Base-by-base conservation (phyloP, 1,140 invertebrate genomes). In the Andrena cerasifolii region DNA sequence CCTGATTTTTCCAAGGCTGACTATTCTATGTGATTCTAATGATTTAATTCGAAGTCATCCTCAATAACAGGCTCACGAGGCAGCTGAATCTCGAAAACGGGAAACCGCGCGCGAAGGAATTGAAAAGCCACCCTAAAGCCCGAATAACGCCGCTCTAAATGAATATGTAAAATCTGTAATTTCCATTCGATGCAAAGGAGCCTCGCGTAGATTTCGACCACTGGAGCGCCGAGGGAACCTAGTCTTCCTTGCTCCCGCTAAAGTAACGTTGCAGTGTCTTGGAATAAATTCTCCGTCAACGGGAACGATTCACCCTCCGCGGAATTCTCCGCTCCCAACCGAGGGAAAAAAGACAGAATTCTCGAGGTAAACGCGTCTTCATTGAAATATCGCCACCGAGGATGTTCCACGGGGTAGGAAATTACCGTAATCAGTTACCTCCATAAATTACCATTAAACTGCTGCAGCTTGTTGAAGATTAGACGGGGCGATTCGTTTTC, bases 251-350 rank as follows among this genome's bases (percentile, higher is more conserved):
- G n/a, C n/a, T n/a, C n/a, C n/a, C n/a, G n/a, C n/a, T n/a, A n/a
- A n/a, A n/a, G n/a, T n/a, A 31, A 26, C 16, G 21, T 49, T 70
- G n/a, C 49, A 33, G 21, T 28, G 40, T 21, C 68, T 51, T 4
- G 21, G 81, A 83, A 82, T 82, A 83, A 78, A 83, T 81, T 83
- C 63, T n/a, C 65, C 80, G 82, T 82, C 53, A 59, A 40, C 26
- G 28, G 36, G 62, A 59, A 16, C n/a, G 40, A 82, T 74, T 78
- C 82, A 65, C 72, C 53, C 21, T 21, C 21, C n/a, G 8, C 49
- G 49, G 49, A 51, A 21, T 21, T 51, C 49, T 51, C 24, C 6
- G 49, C n/a, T 51, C 24, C 14, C 6, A 71, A 45, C 10, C 26
- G 49, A 1, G 26, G 6, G 61, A 66, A 76, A 76, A 76, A 80